Evolutionary conservation across 2,888 invertebrate genomes (phyloP).

Genomic region (Xestia rhomboidea): DNA sequence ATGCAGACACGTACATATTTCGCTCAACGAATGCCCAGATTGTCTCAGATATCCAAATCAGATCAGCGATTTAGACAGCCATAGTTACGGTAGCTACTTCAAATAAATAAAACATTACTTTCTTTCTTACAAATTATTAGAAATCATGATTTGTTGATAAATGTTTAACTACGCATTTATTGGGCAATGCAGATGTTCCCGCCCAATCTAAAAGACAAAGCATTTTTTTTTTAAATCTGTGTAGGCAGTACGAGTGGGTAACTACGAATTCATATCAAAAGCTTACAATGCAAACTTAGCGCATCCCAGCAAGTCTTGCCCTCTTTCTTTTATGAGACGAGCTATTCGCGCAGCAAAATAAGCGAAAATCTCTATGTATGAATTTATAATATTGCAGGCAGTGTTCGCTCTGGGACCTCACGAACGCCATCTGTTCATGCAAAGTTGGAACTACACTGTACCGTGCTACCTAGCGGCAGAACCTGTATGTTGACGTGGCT

Average conservation of each 20-base stretch:
- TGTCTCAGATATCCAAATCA: neutral
- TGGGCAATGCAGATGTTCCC: neutral
- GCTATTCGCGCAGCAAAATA: neutral
- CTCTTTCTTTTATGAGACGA: neutral
- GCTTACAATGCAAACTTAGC: constrained; percentile 3
- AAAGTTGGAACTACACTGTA: neutral
- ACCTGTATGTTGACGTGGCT: neutral
- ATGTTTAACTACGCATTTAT: neutral
- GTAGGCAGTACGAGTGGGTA: neutral
- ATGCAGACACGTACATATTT: neutral
- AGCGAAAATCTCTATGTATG: constrained; percentile 26
- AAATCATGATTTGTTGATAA: no score
- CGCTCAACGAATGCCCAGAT: neutral
- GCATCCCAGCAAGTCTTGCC: neutral
- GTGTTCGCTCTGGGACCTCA: neutral
- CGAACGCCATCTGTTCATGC: constrained; percentile 32
- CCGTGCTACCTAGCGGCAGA: constrained; percentile 33
- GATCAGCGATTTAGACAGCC: neutral
- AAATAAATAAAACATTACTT: neutral
- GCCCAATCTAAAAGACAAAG: neutral
- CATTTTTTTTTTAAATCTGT: neutral
- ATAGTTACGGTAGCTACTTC: neutral
- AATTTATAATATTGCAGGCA: constrained; percentile 27
- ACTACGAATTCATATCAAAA: neutral
- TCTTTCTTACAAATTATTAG: neutral